Percentiles rank a stretch among this genome's conserved stretches.
phyloP scores from a whole-genome alignment of 2,888 invertebrate species.

The Callinectes sapidus region DNA sequence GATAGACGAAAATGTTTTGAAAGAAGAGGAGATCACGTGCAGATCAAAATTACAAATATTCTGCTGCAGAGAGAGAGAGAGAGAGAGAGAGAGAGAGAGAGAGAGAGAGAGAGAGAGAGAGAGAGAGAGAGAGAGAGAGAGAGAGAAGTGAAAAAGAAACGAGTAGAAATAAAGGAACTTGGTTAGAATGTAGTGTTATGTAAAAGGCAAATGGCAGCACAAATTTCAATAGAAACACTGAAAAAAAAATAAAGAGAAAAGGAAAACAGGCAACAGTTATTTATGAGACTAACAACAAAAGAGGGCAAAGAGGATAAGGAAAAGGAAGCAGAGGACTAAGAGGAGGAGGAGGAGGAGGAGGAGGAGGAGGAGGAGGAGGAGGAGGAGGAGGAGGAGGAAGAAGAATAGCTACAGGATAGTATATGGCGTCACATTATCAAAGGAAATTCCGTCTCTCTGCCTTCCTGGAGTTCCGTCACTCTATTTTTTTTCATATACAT shows the following conservation, averaged over 20 bases:
- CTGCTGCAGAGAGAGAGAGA: neutral
- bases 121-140: neutral
- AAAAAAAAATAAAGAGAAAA: neutral
- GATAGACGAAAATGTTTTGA: neutral
- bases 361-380: neutral
- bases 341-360: neutral
- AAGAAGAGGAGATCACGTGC: neutral
- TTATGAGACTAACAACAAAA: neutral
- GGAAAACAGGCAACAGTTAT: too few species aligned
- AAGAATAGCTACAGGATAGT: neutral
- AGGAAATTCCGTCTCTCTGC: neutral
- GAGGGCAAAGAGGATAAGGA: neutral
- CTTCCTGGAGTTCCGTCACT: neutral
- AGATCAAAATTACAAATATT: neutral
- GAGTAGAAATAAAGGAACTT: too few species aligned
- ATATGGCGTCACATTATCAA: neutral
- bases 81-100: neutral
- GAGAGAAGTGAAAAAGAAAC: neutral
- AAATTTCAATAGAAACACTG: too few species aligned
- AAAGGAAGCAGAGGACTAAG: neutral
- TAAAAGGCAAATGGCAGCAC: too few species aligned
- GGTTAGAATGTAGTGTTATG: too few species aligned
- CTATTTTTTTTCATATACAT: neutral
- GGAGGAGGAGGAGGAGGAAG: neutral
- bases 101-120: neutral